These are phyloP conservation scores for Psophia crepitans DNA, from an alignment of 2,113 vertebrate species.

Conservation along the genomic window DNA sequence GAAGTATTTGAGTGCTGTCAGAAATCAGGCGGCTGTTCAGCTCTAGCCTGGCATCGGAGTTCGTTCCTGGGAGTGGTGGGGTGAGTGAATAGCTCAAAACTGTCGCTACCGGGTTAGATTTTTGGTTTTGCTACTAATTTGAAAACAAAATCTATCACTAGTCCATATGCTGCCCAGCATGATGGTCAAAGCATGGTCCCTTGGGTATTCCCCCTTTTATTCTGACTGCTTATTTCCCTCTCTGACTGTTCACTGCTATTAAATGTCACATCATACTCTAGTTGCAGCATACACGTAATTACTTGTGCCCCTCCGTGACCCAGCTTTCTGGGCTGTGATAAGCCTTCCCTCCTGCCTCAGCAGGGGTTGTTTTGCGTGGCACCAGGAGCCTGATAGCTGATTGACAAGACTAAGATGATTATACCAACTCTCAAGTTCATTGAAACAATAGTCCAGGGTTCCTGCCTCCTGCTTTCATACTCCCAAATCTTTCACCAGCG, in stretches of 20 bases:
- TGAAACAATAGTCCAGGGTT: neutral
- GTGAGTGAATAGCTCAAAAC: neutral
- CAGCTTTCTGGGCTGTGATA: fast-evolving
- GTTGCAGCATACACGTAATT: neutral
- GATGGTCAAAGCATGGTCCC: neutral
- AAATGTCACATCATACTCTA: neutral
- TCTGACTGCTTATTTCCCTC: neutral
- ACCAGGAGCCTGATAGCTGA: neutral
- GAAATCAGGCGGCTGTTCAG: neutral
- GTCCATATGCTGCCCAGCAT: fast-evolving
- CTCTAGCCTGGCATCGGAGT: fast-evolving
- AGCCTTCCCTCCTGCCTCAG: neutral
- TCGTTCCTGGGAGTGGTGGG: neutral
- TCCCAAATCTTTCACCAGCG: neutral
- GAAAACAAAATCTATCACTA: neutral
- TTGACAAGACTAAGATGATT: neutral
- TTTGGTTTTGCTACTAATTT: neutral
- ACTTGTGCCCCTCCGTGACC: neutral
- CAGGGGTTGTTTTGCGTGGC: neutral
- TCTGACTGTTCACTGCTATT: neutral
- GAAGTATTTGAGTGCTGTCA: neutral
- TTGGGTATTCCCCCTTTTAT: neutral
- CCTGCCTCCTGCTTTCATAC: neutral
- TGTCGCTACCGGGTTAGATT: neutral
- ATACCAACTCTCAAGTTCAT: neutral